phyloP scores from a whole-genome alignment of 1,140 invertebrate species.

The Delia radicum region DNA sequence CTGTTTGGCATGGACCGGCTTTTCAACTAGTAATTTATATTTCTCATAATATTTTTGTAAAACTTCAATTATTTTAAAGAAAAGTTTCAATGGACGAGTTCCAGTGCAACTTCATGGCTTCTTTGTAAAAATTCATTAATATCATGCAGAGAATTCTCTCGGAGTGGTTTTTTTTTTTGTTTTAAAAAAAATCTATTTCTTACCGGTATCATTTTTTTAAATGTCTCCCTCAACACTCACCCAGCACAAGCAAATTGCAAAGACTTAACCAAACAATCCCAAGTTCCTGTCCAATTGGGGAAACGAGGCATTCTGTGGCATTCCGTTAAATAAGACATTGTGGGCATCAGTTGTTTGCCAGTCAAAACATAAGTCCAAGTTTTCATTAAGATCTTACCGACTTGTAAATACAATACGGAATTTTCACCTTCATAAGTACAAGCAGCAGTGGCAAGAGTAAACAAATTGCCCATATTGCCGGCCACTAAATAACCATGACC shows the following conservation, averaged over 20 bases:
- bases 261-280: constrained; percentile 63
- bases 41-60: no score
- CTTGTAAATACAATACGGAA: constrained; percentile 87
- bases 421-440: constrained; percentile 94
- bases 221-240: constrained; percentile 58
- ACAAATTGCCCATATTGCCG: constrained; percentile 78
- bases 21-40: no score
- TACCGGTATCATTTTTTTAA: no score
- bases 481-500: constrained; percentile 87
- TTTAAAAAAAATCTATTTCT: no score
- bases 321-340: constrained; percentile 63
- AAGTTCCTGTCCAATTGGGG: constrained; percentile 61
- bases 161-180: constrained; percentile 40
- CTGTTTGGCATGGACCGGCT: no score
- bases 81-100: no score
- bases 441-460: constrained; percentile 74
- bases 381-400: constrained; percentile 76
- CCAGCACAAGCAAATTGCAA: constrained; percentile 67
- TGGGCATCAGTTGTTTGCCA: constrained; percentile 59
- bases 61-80: no score
- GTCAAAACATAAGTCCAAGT: constrained; percentile 64
- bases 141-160: no score
- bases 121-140: no score
- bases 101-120: no score
- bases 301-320: constrained; percentile 40